A percentile compares a stretch with the other conserved stretches of the same genome.
These are phyloP conservation scores for Trachops cirrhosus DNA, from an alignment of 2,797 vertebrate genomes.

Conservation along the genomic window DNA sequence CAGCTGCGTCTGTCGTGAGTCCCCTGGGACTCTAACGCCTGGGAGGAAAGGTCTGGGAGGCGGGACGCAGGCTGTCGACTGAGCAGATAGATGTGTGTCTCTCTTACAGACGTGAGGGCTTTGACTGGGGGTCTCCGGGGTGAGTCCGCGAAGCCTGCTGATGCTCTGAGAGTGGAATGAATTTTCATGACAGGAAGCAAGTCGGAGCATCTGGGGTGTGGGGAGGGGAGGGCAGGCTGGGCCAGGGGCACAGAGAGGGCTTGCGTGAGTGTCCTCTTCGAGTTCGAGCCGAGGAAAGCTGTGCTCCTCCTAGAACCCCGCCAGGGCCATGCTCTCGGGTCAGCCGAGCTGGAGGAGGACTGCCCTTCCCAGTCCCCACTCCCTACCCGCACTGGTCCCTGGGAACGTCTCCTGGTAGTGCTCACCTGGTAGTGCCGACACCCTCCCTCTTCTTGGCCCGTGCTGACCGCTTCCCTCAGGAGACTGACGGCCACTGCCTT, in stretches of 20 bases:
- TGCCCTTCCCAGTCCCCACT: neutral
- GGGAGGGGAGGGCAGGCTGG: neutral
- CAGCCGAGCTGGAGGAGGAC: neutral
- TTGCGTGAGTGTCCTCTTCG: neutral
- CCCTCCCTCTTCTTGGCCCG: neutral
- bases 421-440: neutral
- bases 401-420: fast-evolving
- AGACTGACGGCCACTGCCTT: neutral
- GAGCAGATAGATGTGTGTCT: neutral
- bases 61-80: neutral
- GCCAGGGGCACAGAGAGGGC: neutral
- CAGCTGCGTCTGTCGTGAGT: neutral
- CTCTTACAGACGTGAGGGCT: neutral
- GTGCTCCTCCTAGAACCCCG: neutral
- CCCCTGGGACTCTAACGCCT: neutral
- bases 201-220: neutral
- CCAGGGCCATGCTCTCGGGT: neutral
- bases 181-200: neutral
- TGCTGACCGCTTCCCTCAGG: neutral
- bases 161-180: neutral
- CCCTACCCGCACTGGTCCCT: neutral
- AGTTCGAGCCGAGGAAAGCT: neutral
- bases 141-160: neutral
- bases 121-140: neutral
- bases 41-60: neutral